Evolutionary conservation across 37 sponge, comb jelly and placozoan species (phyloP), one percentile per base, ranked within the genome.

Genomic region (Haliclona indistincta): DNA sequence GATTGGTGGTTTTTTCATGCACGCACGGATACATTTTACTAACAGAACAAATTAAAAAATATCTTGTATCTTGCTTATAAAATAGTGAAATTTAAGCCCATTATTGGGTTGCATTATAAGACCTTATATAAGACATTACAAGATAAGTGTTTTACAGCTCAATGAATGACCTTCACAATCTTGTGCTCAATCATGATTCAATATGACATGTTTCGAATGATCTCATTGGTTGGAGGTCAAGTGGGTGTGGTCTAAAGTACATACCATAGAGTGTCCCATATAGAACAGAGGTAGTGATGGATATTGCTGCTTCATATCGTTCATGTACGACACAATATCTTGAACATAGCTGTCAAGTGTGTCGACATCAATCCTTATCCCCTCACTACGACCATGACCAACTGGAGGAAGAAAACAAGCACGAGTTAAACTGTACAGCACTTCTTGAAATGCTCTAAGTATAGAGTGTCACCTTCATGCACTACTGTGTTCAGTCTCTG

Each of bases 201-300:
- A 26, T 70, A 45, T n/a, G n/a, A n/a, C n/a, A n/a, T n/a, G n/a
- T n/a, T n/a, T n/a, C n/a, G n/a, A n/a, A n/a, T n/a, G n/a, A n/a
- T n/a, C n/a, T n/a, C n/a, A n/a, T n/a, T n/a, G n/a, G n/a, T n/a
- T n/a, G n/a, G n/a, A n/a, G n/a, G n/a, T n/a, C n/a, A n/a, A n/a
- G n/a, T n/a, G n/a, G n/a, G n/a, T n/a, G n/a, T n/a, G n/a, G n/a
- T n/a, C n/a, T n/a, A n/a, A n/a, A n/a, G n/a, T n/a, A n/a, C 89
- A 68, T 47, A 90, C 91, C 86, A 85, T 90, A 0, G 91, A 90
- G 65, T 90, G 91, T 10, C 91, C 91, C 75, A 90, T n/a, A n/a
- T n/a, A 63, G 53, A 85, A 77, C 53, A 86, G 30, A 10, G 91
- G 91, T 6, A 81, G 28, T 17, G 28, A 61, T 41, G 86, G 81